Conservation (phyloP, 2,113 vertebrate species). For the Charina bottae region DNA sequence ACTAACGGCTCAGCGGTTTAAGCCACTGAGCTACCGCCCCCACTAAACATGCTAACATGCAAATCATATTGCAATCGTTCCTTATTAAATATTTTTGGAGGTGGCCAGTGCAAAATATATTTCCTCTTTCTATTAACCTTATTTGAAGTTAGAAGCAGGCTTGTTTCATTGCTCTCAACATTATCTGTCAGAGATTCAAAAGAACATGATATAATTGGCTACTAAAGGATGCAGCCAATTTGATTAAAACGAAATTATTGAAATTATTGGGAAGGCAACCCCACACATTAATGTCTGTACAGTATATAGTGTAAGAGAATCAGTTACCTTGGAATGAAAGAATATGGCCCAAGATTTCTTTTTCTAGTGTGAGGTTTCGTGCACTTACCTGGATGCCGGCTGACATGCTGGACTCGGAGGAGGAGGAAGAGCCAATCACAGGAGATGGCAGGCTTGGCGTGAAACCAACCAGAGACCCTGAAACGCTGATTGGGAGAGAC, state of each 20-base stretch:
- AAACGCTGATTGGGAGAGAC: too few species aligned
- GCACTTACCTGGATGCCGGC: too few species aligned
- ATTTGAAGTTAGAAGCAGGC: background rate
- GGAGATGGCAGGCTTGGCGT: too few species aligned
- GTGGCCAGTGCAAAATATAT: background rate
- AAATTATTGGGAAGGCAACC: background rate
- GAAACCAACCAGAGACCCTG: too few species aligned
- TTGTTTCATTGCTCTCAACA: background rate
- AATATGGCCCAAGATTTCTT: background rate
- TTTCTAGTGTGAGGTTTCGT: too few species aligned
- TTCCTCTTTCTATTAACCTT: background rate
- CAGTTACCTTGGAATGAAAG: background rate
- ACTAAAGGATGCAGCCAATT: background rate
- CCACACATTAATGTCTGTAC: background rate
- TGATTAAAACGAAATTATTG: background rate
- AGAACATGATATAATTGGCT: background rate
- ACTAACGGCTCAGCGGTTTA: too few species aligned
- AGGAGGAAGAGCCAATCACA: too few species aligned
- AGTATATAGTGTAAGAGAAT: background rate
- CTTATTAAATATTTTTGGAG: background rate
- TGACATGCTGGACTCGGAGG: too few species aligned
- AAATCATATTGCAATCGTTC: background rate
- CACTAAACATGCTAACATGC: too few species aligned
- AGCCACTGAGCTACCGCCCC: too few species aligned
- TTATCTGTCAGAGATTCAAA: background rate